Base-by-base conservation (phyloP, 2,113 vertebrate genomes). In the Bubo blakistoni region DNA sequence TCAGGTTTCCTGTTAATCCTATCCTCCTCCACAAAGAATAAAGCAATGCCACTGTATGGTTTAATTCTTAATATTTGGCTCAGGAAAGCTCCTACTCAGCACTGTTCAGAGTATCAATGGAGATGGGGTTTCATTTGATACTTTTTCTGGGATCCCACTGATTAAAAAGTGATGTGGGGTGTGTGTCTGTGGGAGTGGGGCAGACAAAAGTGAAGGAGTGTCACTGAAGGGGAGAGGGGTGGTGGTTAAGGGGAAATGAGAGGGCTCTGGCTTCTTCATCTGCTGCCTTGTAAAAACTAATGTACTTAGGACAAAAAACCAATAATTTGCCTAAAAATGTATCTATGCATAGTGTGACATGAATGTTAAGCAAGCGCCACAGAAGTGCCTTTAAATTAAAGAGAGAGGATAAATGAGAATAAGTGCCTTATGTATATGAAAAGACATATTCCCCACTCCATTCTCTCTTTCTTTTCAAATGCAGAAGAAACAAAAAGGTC, bases 401-500 rank as follows among this genome's bases (percentile, higher is more conserved):
- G 26, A 70, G 40, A 81, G 49, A 29, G 52, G 46, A 61, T 65
- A 70, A 78, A 86, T 40, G 52, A 89, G 81, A 86, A 6, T 34
- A 72, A 94, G 44, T 36, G 57, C 36, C 16, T 74, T 82, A 49
- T 83, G 79, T 90, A 26, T 86, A 59, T 78, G 49, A 89, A 92
- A 94, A 94, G 58, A 25, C n/a, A 24, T 67, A 63, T 95, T 76
- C 85, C 30, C 38, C 6, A 1, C 84, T 76, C 78, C 44, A 3
- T 69, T 86, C 71, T 66, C 20, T 72, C 74, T 87, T 79, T 91
- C 77, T 65, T 88, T 93, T 86, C 88, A 95, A 96, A 94, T 85
- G 83, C 81, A 87, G 73, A 80, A 95, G 94, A 88, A 92, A 94
- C 74, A 91, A 69, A 94, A 89, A 90, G 80, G 77, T 95, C 92